A percentile compares a stretch with the other conserved stretches of the same genome.
These are phyloP conservation scores for Trichogramma dendrolimi DNA, from an alignment of 2,888 invertebrate genomes.

Conservation along the genomic window DNA sequence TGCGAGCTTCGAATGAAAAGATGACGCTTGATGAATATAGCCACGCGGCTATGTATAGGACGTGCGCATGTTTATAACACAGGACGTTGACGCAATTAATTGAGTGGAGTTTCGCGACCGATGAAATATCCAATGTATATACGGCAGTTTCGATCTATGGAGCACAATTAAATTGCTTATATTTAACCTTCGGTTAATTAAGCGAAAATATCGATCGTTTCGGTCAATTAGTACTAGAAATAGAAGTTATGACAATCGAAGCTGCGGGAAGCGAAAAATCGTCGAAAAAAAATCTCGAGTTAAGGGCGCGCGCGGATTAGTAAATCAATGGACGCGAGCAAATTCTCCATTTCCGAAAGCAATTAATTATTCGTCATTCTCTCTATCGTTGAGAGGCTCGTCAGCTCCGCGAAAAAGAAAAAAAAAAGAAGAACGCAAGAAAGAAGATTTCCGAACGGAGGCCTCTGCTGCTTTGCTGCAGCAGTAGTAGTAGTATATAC, in stretches of 20 bases:
- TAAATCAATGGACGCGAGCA: constrained; percentile 16
- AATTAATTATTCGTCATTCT: constrained; percentile 15
- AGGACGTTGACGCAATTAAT: constrained; percentile 21
- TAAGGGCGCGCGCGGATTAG: constrained; percentile 17
- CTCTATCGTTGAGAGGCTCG: neutral
- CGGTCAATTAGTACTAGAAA: no score
- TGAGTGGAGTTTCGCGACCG: neutral
- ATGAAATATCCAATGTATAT: no score
- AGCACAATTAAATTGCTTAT: no score
- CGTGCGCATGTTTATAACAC: neutral
- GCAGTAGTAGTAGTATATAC: constrained; percentile 32
- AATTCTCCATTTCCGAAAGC: constrained; percentile 5
- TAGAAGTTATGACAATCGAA: no score
- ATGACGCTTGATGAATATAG: no score
- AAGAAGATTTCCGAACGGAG: constrained; percentile 45
- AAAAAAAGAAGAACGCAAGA: neutral
- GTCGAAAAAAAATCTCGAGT: no score
- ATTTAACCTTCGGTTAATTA: no score
- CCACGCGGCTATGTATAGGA: no score
- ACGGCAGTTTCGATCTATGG: no score
- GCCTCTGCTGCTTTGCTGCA: constrained; percentile 31
- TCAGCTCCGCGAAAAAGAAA: neutral
- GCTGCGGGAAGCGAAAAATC: no score
- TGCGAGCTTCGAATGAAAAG: no score
- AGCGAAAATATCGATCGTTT: no score